Base-by-base conservation (phyloP, 2,888 invertebrate genomes). In the Neoaliturus tenellus region DNA sequence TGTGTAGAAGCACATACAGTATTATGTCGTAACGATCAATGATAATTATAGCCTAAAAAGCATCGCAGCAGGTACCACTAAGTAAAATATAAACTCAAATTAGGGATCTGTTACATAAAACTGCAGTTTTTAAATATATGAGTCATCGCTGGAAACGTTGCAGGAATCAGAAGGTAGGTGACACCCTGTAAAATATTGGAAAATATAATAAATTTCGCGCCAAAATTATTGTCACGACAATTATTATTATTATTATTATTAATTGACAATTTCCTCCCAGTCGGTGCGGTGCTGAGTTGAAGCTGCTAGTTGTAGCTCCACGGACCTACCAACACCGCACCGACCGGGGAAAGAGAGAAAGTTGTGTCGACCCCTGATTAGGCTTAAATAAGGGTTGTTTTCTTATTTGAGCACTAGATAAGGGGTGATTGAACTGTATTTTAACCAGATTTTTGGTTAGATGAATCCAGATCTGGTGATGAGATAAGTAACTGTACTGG, bases 221-320 rank as follows among this genome's bases (percentile, higher is more conserved):
- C 51, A 51, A 51, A 51, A 51, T 51, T 51, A 51, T 51, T 51
- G 51, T 51, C 51, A 51, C 51, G 51, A 51, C 17, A 51, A 51
- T 51, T 51, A 51, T 17, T n/a, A 51, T 12, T 51, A 12, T 12
- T 39, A 39, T n/a, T 51, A 12, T 51, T 4, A 51, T 51, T 51
- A 51, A 51, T 51, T 51, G 17, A 8, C 17, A 51, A 51, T 51
- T 51, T 51, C 51, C 17, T 12, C 17, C 6, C 14, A 51, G 10
- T 51, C 51, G 51, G 10, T 51, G n/a, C n/a, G n/a, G n/a, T n/a
- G n/a, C n/a, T 51, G 51, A n/a, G 51, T 51, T 4, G 17, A n/a
- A n/a, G 51, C 10, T 51, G 17, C 51, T 51, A 51, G 17, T 51
- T 51, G 17, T 51, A 12, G 17, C 6, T 12, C 51, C 6, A 51